Evolutionary conservation across 2,113 vertebrate genomes (phyloP), one percentile per base, ranked within the genome.

Genomic region (Otus sunia): DNA sequence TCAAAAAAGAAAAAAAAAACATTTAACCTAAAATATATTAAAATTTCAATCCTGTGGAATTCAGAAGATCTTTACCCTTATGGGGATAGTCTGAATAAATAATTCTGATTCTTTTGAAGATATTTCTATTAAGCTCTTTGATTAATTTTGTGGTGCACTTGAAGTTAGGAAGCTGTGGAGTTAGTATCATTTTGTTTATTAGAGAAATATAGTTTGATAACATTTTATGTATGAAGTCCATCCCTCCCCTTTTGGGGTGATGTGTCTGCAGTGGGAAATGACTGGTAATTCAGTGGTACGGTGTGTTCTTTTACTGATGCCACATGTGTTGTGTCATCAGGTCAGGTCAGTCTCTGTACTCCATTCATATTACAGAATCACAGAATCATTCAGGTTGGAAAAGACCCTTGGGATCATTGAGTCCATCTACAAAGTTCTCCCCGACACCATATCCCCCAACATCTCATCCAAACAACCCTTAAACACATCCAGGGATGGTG

Each of bases 231-330:
- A 9, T 50, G 5, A 34, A 69, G 20, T 63, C 16, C 21, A 8
- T 27, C 23, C 36, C 11, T 60, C 34, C 34, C 8, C 2, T 43
- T 72, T 64, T 39, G 60, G 26, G 6, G 15, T 16, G 41, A 4
- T 43, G 22, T 62, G 25, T 56, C 37, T 88, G 53, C 55, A 53
- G 58, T 56, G 68, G 39, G 26, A 63, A 39, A 12, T 59, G 34
- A 12, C 58, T 60, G 72, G 15, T 50, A 59, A 13, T 60, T 77
- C 39, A 32, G 26, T 43, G n/a, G 22, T 43, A 52, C 0, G 0
- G 10, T 37, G 11, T 52, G 9, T 49, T 68, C 71, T 85, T 39
- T 64, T 36, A 21, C 37, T 92, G 74, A 7, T 39, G 26, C 9
- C 29, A 34, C 34, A 7, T 2, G 2, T 12, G 10, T 22, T 49